Base-by-base conservation (phyloP, 2,113 vertebrate genomes). In the Spheniscus mendiculus region DNA sequence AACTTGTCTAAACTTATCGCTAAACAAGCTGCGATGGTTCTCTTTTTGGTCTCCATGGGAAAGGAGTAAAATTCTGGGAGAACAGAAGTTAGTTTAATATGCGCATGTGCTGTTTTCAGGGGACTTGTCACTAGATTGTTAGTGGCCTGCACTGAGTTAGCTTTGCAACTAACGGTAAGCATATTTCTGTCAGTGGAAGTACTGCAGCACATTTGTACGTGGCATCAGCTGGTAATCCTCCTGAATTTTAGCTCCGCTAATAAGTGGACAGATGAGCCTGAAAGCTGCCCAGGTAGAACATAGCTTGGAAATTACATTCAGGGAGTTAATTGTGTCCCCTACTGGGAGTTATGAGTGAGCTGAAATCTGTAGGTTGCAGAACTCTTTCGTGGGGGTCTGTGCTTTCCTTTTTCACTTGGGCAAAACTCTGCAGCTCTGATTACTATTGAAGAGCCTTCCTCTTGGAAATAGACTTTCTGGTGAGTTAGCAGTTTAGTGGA, bases 41-140 rank as follows among this genome's bases (percentile, higher is more conserved):
- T 93, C 19, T 56, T 74, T 32, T 49, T 78, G 21, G 14, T 44
- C 47, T 84, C 52, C 7, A 2, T 40, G 66, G 55, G 42, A 53
- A 73, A 67, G 26, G 34, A 72, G 74, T 65, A 82, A 55, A 38
- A 69, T 50, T 82, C 11, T 56, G 47, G 42, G 38, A 30, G 50
- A 72, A 11, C 4, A 14, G 9, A 63, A 44, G 32, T 49, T 55
- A 22, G 29, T 82, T 67, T 32, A 65, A 15, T 29, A 11, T 9
- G 22, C 22, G 15, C 2, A 2, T 45, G 32, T 78, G 34, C 56
- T 74, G 62, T 90, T 70, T n/a, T 9, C 44, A 25, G 38, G 34
- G 55, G 20, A 25, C 23, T 49, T 71, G 30, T 34, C 11, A 63
- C 7, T 38, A 40, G 72, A 9, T 47, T 0, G 0, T 63, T 79